Evolutionary conservation across 2,888 invertebrate species (phyloP).

Genomic region (Synanthedon formicaeformis): DNA sequence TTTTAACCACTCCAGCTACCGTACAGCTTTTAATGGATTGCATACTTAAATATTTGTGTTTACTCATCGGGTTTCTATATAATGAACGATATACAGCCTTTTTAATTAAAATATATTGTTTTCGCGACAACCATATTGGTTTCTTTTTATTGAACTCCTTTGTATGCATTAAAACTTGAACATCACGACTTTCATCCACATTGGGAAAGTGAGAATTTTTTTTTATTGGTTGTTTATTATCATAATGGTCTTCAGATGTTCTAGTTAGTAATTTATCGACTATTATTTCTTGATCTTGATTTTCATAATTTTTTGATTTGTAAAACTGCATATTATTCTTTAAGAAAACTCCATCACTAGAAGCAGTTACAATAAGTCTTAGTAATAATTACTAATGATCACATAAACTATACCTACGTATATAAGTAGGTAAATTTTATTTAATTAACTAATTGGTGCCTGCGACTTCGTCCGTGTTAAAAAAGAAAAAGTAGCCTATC

Average conservation of each 20-base stretch:
- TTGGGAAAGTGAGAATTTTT: too few relatives aligned
- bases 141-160: conserved; percentile 34
- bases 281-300: too few relatives aligned
- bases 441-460: too few relatives aligned
- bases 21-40: neutral
- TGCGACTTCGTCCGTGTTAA: too few relatives aligned
- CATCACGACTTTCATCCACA: conserved; percentile 17
- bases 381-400: too few relatives aligned
- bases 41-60: neutral
- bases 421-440: too few relatives aligned
- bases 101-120: conserved; percentile 47
- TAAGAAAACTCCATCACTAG: neutral
- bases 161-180: conserved; percentile 35
- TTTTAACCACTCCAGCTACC: neutral
- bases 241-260: neutral
- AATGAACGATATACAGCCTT: conserved; percentile 23
- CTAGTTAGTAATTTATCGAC: too few relatives aligned
- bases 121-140: conserved; percentile 34
- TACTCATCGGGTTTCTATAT: neutral
- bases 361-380: too few relatives aligned
- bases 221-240: neutral
- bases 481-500: too few relatives aligned
- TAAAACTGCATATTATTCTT: neutral
- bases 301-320: neutral
- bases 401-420: too few relatives aligned